Evolutionary conservation across 2,888 invertebrate genomes (phyloP), one percentile per base, ranked within the genome.

Genomic region (Dynastes maya): DNA sequence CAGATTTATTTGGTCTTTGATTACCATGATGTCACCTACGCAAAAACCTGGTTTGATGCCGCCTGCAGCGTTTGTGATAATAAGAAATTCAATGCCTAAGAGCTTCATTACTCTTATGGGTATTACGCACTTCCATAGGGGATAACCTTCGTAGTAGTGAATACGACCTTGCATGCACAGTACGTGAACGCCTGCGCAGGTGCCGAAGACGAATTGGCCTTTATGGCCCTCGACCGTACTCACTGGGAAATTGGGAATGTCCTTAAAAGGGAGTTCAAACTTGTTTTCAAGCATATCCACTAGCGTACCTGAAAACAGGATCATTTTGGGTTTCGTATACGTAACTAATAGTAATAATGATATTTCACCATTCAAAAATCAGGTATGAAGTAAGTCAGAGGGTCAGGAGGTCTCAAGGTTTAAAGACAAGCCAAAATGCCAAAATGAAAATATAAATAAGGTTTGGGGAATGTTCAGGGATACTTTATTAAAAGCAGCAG

Each of bases 151-250:
- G 88, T 98, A 99, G 84, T 96, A 95, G 88, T 99, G 99, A 89
- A 98, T 97, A 76, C 99, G 91, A 16, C 99, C 99, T 89, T 99
- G 97, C 97, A 99, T 98, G 84, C 97, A 97, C 84, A 99, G 95
- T 0, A 98, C 95, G 0, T 94, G 92, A 2, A 96, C 92, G 6
- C 94, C 95, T 11, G 92, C 91, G 49, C 99, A 90, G 71, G 91
- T 91, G 0, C 99, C 99, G 86, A 99, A 97, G 51, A 99, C 95
- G 86, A 99, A 90, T 85, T 94, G 93, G 0, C 99, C 99, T 29
- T 93, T 95, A 89, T 98, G 98, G 0, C 98, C 98, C 83, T 94
- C 93, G 0, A 99, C 98, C 78, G 96, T 95, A 82, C 97, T 97
- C 27, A 94, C 90, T 0, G 99, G 98, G 88, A 99, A 99, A 87